Conservation (phyloP, 1,140 invertebrate species). For the Drosophila parabipectinata region DNA sequence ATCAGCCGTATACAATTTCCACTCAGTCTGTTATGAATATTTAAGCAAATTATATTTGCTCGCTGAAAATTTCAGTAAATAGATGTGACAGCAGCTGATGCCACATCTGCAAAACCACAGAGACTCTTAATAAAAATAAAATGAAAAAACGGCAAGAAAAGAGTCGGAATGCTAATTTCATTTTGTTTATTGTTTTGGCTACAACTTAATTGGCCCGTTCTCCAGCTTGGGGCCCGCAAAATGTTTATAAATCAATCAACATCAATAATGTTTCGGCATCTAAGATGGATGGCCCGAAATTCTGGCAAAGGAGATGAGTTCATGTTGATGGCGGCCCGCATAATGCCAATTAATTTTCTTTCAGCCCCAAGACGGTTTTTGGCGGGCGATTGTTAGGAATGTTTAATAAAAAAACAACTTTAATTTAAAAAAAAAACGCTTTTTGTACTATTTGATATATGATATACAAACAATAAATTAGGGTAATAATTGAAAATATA, state of each 20-base stretch:
- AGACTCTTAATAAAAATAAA: neutral
- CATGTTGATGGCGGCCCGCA: constrained; percentile 45
- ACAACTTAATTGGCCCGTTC: constrained; percentile 72
- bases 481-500: too few species aligned
- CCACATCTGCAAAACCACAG: neutral
- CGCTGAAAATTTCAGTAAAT: constrained; percentile 53
- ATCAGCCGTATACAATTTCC: constrained; percentile 70
- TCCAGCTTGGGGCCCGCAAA: constrained; percentile 21
- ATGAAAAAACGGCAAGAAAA: neutral
- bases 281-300: constrained; percentile 60
- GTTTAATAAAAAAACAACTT: neutral
- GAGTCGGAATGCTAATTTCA: constrained; percentile 66
- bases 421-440: too few species aligned
- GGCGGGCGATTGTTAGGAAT: neutral
- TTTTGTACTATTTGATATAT: too few species aligned
- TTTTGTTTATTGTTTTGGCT: constrained; percentile 80
- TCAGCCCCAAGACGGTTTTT: neutral
- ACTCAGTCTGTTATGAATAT: constrained; percentile 69
- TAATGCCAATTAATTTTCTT: constrained; percentile 46
- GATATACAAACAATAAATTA: too few species aligned
- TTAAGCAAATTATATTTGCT: constrained; percentile 69
- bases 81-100: constrained; percentile 63
- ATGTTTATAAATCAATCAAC: constrained; percentile 83
- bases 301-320: constrained; percentile 11
- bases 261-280: constrained; percentile 64